Evolutionary conservation across 2,797 vertebrate genomes (phyloP).

Genomic region (Macropus fuliginosus): DNA sequence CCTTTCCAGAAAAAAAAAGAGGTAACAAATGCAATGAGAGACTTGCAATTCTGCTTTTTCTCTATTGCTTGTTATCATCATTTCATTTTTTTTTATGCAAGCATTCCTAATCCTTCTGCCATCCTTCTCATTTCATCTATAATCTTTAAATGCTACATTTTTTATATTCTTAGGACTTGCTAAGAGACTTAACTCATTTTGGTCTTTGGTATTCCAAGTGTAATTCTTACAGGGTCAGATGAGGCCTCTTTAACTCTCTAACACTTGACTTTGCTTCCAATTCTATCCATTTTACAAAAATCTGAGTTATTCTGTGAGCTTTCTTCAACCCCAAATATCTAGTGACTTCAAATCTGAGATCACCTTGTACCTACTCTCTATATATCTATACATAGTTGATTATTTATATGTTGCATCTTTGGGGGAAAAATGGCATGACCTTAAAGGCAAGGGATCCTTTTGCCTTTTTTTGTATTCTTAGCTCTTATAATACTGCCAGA

Average conservation of each 20-base stretch:
- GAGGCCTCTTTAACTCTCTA: background rate
- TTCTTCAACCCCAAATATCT: rapidly evolving
- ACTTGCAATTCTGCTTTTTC: background rate
- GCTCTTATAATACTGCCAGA: background rate
- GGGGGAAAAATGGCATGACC: background rate
- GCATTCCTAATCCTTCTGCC: background rate
- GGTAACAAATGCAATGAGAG: background rate
- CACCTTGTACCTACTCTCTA: background rate
- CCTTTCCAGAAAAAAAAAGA: background rate
- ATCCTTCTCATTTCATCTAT: background rate
- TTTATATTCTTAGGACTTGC: background rate
- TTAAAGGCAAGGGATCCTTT: background rate
- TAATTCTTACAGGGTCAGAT: background rate
- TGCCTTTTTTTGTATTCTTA: background rate
- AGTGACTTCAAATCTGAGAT: background rate
- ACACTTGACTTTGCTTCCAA: background rate
- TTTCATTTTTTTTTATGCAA: background rate
- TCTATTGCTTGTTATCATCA: background rate
- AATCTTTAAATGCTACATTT: background rate
- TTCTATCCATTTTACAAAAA: background rate
- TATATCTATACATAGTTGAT: background rate
- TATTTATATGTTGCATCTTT: background rate
- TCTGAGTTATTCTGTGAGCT: background rate
- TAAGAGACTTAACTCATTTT: background rate
- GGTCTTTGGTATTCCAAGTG: background rate